Evolutionary conservation across 30 jellyfish, hydroid and myxozoan species (phyloP), one percentile per base, ranked within the genome.

Genomic region (Euphysa ruthae): DNA sequence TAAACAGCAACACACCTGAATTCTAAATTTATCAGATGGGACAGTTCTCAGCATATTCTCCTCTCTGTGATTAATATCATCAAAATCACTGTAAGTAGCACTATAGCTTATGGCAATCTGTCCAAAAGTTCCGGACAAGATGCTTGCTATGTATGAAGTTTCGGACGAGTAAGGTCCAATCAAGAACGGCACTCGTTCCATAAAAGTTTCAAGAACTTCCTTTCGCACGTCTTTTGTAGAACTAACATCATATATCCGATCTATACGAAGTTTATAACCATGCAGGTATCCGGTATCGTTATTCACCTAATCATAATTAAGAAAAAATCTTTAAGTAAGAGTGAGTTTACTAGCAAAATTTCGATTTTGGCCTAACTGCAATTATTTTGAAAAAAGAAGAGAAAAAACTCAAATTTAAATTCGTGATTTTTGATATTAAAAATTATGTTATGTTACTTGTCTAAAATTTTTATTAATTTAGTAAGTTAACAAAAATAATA

Each of bases 1-100:
- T 46, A 3, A 46, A 8, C n/a, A 38, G 12, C 12, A 8, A 12
- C 18, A 4, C 23, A 46, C 60, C 34, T 42, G 30, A 5, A 74
- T 92, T 25, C 94, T 80, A 55, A 55, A 78, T 29, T 66, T 49
- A 35, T 81, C 93, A 26, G 94, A 74, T 0, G 98, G 91, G 6
- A 81, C 91, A 7, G 98, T 88, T 50, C 98, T 82, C 66, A 80
- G 75, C 71, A 82, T 22, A 46, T 43, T 55, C 7, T 55, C 19
- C 26, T 57, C 32, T 61, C 32, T 26, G 24, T 42, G 32, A n/a
- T 52, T 60, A 0, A 52, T 20, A 13, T 20, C 32, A 21, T 66
- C 91, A 46, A 69, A 84, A 21, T 73, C 85, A 22, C 75, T 31
- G 73, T 31, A 56, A 14, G 82, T 34, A 5, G 94, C 96, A 18